Percentiles rank a stretch among this genome's conserved stretches.
Conservation (phyloP, 2,113 vertebrate species). For the Poecile atricapillus region DNA sequence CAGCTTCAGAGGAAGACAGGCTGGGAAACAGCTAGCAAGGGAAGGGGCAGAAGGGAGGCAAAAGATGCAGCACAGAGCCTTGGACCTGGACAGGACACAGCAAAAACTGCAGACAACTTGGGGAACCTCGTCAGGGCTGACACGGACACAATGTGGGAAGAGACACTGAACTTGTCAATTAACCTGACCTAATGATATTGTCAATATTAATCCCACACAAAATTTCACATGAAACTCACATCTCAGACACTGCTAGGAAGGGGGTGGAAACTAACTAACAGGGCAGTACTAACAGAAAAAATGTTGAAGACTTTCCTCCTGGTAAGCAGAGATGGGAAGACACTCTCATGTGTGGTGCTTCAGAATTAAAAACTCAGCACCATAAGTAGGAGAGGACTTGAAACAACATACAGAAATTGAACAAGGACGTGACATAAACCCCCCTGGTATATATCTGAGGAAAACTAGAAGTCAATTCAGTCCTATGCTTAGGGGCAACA, state of each 20-base stretch:
- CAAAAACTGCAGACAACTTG: background rate
- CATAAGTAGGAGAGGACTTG: background rate
- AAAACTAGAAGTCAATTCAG: background rate
- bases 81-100: background rate
- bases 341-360: background rate
- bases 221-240: constrained; percentile 28
- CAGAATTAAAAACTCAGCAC: background rate
- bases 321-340: background rate
- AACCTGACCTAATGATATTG: constrained; percentile 28
- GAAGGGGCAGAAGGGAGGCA: background rate
- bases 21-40: background rate
- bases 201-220: constrained; percentile 2
- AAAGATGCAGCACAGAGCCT: background rate
- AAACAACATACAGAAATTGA: background rate
- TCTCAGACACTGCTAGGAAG: background rate
- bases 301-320: background rate
- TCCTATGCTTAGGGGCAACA: background rate
- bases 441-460: background rate
- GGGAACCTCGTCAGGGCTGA: background rate
- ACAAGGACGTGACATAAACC: background rate
- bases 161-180: background rate
- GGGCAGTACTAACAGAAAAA: background rate
- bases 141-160: background rate
- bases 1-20: background rate
- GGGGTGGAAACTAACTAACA: background rate